Evolutionary conservation across 2,888 invertebrate species (phyloP).

Genomic region (Brachyptera risi): DNA sequence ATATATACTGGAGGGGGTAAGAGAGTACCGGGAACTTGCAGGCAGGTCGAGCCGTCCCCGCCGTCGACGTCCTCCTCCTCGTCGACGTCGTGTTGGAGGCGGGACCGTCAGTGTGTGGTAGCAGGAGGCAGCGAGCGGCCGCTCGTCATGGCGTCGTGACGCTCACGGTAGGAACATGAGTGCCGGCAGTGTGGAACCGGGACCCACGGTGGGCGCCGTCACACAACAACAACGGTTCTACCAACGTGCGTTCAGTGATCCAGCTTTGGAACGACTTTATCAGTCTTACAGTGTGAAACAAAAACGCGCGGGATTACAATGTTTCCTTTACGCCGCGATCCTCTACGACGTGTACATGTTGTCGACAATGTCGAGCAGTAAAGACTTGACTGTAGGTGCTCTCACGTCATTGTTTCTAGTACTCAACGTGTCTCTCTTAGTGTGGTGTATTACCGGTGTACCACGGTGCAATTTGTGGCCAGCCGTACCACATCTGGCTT

Average conservation of each 20-base stretch:
- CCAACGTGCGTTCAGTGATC: constrained; percentile 54
- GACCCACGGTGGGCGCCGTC: constrained; percentile 4
- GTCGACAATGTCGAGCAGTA: constrained; percentile 52
- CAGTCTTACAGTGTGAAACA: constrained; percentile 68
- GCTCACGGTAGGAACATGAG: constrained; percentile 2
- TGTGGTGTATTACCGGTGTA: constrained; percentile 41
- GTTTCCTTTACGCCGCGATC: constrained; percentile 63
- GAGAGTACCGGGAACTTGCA: too few relatives aligned
- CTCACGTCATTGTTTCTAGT: constrained; percentile 42
- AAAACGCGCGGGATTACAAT: constrained; percentile 64
- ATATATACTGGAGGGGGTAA: neutral
- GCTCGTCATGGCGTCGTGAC: constrained; percentile 8
- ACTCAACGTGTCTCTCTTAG: constrained; percentile 42
- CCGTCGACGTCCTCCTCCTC: neutral
- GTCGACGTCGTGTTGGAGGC: constrained; percentile 2
- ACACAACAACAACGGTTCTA: constrained; percentile 35
- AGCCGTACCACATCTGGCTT: constrained; percentile 60
- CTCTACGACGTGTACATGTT: constrained; percentile 61
- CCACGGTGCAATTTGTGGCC: constrained; percentile 47
- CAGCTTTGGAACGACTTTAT: constrained; percentile 64
- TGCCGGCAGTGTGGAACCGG: constrained; percentile 21
- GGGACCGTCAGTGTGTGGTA: constrained; percentile 20
- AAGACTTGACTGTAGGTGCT: constrained; percentile 43
- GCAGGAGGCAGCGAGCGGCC: constrained; percentile 23
- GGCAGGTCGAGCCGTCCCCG: too few relatives aligned